Base-by-base conservation (phyloP, 2,888 invertebrate species). In the Sesamia inferens region DNA sequence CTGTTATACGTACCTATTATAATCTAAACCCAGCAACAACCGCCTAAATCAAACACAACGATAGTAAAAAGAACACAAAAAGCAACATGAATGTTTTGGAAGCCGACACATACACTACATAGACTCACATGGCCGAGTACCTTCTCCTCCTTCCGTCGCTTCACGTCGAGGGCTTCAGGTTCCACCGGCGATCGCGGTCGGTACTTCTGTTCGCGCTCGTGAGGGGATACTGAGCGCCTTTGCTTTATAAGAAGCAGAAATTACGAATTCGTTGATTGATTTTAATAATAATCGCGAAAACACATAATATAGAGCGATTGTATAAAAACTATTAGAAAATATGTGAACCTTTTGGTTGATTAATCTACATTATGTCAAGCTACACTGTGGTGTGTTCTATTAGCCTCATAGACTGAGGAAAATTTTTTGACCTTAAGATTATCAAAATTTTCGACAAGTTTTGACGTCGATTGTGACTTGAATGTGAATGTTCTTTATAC, bases 141-240 rank as follows among this genome's bases (percentile, higher is more conserved):
- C 94, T 98, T 98, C 96, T 98, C 98, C 96, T 98, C 98, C 94
- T 98, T 98, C 92, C 98, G 96, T 85, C 98, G 97, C 92, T 98
- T 98, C 71, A 96, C 96, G 89, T 98, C 98, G 83, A 97, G 96
- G 7, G 97, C 94, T 91, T 98, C 98, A 51, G 97, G 97, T 90
- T 97, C 98, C 83, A 97, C 97, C 51, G 98, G 98, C 68, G 98
- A 98, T 84, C 98, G 97, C 77, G 98, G 90, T 74, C 98, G 97
- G 95, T 98, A 98, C 94, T 98, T 98, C 81, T 94, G 94, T 90
- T 98, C 98, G 79, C 98, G 96, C 91, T 98, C 98, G 84, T 97
- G 97, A 7, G 98, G 98, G 54, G 98, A 98, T 87, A 98, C 98
- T 71, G 98, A 98, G 89, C 98, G 98, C 88, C 98, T 79, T 68